phyloP scores from a whole-genome alignment of 2,797 vertebrate species.

The Pogonophryne albipinna region DNA sequence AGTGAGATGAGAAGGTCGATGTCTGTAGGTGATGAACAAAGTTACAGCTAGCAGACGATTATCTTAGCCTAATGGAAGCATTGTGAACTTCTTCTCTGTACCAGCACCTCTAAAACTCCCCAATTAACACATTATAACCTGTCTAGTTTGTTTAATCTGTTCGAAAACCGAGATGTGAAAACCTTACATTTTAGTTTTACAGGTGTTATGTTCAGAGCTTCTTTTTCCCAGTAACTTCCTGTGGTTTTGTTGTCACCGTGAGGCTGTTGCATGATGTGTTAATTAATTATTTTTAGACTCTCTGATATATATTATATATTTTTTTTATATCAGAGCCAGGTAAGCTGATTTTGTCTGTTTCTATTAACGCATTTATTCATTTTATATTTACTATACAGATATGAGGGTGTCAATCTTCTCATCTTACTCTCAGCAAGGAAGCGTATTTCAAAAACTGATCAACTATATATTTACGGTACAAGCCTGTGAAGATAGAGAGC shows the following conservation, averaged over 20 bases:
- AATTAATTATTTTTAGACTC: slow-evolving; percentile 7
- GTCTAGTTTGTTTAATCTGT: not conserved
- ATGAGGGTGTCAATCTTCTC: not conserved
- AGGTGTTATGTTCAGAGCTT: not conserved
- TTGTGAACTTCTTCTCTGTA: not conserved
- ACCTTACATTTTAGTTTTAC: not conserved
- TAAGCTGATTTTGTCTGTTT: not conserved
- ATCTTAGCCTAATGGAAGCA: not conserved
- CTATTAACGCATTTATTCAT: not conserved
- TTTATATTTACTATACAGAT: not conserved
- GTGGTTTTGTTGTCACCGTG: not conserved
- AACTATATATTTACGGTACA: not conserved
- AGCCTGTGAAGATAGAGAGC: not conserved
- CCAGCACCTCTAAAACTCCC: not conserved
- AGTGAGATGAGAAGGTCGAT: not conserved
- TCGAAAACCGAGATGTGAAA: not conserved
- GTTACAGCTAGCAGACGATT: not conserved
- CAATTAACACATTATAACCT: not conserved
- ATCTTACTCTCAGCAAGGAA: not conserved
- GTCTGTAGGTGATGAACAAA: not conserved
- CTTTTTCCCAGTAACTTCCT: slow-evolving; percentile 1
- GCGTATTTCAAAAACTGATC: not conserved
- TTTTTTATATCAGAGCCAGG: not conserved
- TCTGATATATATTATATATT: not conserved
- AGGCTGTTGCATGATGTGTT: slow-evolving; percentile 11